Base-by-base conservation (phyloP, 2,797 vertebrate genomes). In the Cheirogaleus major region DNA sequence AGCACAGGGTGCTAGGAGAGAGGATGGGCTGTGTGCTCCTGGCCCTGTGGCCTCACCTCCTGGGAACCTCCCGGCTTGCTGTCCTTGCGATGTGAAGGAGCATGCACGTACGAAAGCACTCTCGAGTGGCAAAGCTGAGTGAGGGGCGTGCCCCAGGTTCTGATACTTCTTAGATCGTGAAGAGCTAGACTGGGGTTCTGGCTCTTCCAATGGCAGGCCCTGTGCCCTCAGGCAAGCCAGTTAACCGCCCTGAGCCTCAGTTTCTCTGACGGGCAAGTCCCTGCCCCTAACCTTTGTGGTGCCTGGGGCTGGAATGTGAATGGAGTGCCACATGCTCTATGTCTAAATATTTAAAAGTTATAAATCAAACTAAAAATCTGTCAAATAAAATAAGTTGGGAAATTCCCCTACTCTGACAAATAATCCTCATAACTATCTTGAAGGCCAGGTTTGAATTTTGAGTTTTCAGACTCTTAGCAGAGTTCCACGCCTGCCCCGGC, bases 301-400 rank as follows among this genome's bases (percentile, higher is more conserved):
- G 35, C 25, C 43, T 7, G 25, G 12, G 20, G 18, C 50, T 45
- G 18, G 55, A 79, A 65, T 59, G 32, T 7, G 8, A 87, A 30
- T 63, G 23, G n/a, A 78, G 41, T 70, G 5, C 27, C 18, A 30
- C 4, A 6, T 50, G 15, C 20, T 72, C 5, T 70, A 0, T 38
- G n/a, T 88, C 11, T 93, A 84, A 84, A 92, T 81, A 83, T 43
- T 85, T 52, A n/a, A 2, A 65, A 79, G 38, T 57, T 41, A 32
- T 11, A 89, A 12, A 61, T 52, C 52, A 72, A 45, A 45, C 27
- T 76, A 20, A 90, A 43, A 50, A 4, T 18, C 48, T 57, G 65
- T 72, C 65, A 59, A 59, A 63, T 35, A 50, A 43, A n/a, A 14
- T 41, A 4, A 10, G 27, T 41, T 83, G 32, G 23, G n/a, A 79